Percentiles rank a stretch among this genome's conserved stretches.
Evolutionary conservation across 1,140 invertebrate species (phyloP).

Genomic region (Yoshiicerus persimilis): DNA sequence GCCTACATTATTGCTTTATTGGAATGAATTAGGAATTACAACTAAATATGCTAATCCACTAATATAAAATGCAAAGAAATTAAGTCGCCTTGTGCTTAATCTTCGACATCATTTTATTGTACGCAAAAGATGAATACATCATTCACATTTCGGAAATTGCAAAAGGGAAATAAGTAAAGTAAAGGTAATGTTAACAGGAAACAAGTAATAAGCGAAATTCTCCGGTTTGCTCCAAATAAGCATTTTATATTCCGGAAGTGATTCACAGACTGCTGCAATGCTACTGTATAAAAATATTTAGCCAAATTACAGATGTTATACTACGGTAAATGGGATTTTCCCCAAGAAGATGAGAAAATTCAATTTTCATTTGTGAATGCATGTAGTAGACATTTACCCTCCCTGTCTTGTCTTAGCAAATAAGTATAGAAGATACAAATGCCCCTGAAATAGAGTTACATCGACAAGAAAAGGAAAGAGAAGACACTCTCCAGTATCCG

Average conservation of each 20-base stretch:
- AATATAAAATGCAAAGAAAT: background rate
- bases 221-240: background rate
- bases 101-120: background rate
- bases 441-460: background rate
- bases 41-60: background rate
- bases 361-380: background rate
- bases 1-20: background rate
- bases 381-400: background rate
- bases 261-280: background rate
- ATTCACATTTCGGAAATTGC: background rate
- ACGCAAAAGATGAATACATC: background rate
- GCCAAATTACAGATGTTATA: background rate
- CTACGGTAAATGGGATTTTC: background rate
- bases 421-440: background rate
- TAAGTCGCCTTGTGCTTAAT: background rate
- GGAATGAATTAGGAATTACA: background rate
- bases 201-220: background rate
- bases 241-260: conserved; percentile 4
- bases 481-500: background rate
- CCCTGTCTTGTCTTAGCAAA: no score
- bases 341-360: background rate
- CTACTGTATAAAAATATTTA: background rate
- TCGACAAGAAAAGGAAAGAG: background rate
- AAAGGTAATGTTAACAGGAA: background rate
- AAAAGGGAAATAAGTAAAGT: background rate